phyloP scores from a whole-genome alignment of 2,888 invertebrate species.

The Chrysolina haemoptera region DNA sequence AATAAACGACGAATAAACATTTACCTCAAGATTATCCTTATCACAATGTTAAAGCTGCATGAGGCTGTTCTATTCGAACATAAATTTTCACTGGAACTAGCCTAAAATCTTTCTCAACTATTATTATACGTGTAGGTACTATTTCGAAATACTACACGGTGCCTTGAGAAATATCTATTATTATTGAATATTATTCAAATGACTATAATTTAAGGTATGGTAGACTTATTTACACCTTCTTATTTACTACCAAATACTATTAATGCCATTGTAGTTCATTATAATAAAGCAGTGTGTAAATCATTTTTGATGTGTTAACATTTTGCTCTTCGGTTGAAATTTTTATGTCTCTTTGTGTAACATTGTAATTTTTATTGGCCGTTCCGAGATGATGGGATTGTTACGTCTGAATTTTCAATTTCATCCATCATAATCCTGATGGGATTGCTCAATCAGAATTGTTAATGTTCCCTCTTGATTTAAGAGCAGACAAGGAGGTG shows the following conservation, averaged over 20 bases:
- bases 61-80: neutral
- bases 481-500: conserved; percentile 21
- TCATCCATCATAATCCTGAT: conserved; percentile 9
- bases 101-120: conserved; percentile 13
- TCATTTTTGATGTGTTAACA: conserved; percentile 44
- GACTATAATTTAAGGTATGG: conserved; percentile 32
- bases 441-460: conserved; percentile 22
- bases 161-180: conserved; percentile 16
- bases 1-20: conserved; percentile 15
- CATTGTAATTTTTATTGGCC: conserved; percentile 42
- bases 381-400: conserved; percentile 9
- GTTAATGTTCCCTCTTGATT: conserved; percentile 18
- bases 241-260: conserved; percentile 41
- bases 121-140: neutral
- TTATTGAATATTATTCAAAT: conserved; percentile 38
- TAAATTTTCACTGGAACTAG: conserved; percentile 12
- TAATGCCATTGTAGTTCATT: conserved; percentile 39
- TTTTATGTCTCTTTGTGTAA: conserved; percentile 41
- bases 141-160: conserved; percentile 15
- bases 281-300: conserved; percentile 41
- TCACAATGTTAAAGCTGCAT: conserved; percentile 17
- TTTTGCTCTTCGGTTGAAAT: conserved; percentile 38
- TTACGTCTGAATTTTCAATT: neutral
- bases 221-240: conserved; percentile 43
- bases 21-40: conserved; percentile 13